These are phyloP conservation scores for Mesochorus sp. DNA, from an alignment of 2,888 invertebrate genomes.

Conservation along the genomic window DNA sequence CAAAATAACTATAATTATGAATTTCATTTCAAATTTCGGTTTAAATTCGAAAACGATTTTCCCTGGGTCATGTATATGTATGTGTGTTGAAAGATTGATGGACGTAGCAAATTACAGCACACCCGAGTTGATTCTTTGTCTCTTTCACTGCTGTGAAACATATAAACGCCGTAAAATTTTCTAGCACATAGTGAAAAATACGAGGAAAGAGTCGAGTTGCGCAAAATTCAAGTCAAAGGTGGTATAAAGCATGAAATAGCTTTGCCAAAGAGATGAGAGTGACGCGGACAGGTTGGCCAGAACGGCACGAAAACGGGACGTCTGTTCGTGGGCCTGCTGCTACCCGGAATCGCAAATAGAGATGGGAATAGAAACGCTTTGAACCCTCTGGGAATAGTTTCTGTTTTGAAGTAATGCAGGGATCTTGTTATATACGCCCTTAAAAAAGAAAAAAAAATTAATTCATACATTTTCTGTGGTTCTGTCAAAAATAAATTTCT, in stretches of 20 bases:
- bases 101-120: no score
- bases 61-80: no score
- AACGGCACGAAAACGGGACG: neutral
- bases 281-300: conserved; percentile 5
- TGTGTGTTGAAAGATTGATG: no score
- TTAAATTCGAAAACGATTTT: neutral
- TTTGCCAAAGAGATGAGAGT: conserved; percentile 18
- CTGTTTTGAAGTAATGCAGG: no score
- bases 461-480: no score
- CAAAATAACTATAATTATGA: neutral
- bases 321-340: neutral
- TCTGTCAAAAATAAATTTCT: no score
- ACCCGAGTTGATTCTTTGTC: no score
- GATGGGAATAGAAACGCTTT: conserved; percentile 29
- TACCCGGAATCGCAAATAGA: neutral
- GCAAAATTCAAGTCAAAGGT: conserved; percentile 28
- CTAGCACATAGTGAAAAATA: neutral
- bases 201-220: conserved; percentile 19
- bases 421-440: no score
- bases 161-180: neutral
- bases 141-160: neutral
- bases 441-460: no score
- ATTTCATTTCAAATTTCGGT: neutral
- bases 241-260: conserved; percentile 10
- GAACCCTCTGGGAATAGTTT: no score